phyloP scores from a whole-genome alignment of 2,797 vertebrate species.

The Neosilurus mollespiculum region DNA sequence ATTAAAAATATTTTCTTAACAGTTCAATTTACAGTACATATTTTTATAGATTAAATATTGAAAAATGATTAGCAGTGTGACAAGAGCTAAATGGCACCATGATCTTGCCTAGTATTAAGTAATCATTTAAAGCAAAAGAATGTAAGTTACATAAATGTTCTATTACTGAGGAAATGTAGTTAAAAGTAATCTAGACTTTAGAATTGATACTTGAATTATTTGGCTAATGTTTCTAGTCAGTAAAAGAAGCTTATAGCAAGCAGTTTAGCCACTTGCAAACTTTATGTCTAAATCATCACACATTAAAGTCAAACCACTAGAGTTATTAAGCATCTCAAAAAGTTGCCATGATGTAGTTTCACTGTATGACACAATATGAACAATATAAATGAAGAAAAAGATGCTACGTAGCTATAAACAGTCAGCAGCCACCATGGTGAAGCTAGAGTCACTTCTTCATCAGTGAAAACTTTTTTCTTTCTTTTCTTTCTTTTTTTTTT shows the following conservation, averaged over 20 bases:
- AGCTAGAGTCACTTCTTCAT: not conserved
- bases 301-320: not conserved
- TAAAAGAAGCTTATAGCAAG: not conserved
- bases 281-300: not conserved
- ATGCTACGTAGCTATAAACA: not conserved
- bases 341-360: not conserved
- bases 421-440: not conserved
- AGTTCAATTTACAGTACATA: not conserved
- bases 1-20: not conserved
- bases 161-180: not conserved
- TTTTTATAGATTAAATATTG: not conserved
- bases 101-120: not conserved
- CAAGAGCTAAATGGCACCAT: not conserved
- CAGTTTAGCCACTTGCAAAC: not conserved
- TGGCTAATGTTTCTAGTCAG: not conserved
- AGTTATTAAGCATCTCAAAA: not conserved
- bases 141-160: not conserved
- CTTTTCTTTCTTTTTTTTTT: too few relatives aligned
- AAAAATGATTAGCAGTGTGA: not conserved
- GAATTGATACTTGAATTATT: not conserved
- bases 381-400: not conserved
- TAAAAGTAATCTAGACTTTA: not conserved
- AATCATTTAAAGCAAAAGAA: not conserved
- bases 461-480: too few relatives aligned
- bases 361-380: not conserved